Evolutionary conservation across 1,140 invertebrate species (phyloP).

Genomic region (Carcinoscorpius rotundicauda): DNA sequence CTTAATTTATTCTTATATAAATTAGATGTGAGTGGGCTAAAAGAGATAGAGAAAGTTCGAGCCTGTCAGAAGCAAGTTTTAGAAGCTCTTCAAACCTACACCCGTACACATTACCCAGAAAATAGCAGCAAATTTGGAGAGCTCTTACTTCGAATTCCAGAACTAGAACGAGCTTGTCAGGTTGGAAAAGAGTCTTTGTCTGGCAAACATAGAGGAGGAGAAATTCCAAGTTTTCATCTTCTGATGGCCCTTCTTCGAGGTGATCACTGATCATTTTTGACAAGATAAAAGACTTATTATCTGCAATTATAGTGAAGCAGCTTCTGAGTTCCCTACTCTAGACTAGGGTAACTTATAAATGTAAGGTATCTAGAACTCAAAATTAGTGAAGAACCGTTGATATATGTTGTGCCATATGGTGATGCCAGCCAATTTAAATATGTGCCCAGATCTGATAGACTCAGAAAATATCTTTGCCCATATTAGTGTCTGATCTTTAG

Average conservation of each 20-base stretch:
- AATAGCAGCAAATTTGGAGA: conserved; percentile 91
- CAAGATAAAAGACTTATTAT: too few species aligned
- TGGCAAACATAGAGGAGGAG: conserved; percentile 69
- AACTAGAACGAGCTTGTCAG: conserved; percentile 86
- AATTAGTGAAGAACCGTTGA: too few species aligned
- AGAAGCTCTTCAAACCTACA: conserved; percentile 84
- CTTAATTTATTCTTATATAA: too few species aligned
- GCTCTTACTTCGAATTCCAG: conserved; percentile 78
- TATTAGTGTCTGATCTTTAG: too few species aligned
- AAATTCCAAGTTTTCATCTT: conserved; percentile 74
- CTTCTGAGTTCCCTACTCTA: too few species aligned
- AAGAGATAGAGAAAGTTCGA: conserved; percentile 79
- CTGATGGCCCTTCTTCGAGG: conserved; percentile 88
- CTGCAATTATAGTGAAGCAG: too few species aligned
- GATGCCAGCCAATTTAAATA: too few species aligned
- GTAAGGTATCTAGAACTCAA: too few species aligned
- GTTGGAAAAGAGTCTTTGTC: conserved; percentile 82
- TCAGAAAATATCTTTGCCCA: too few species aligned
- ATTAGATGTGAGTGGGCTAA: conserved; percentile 73
- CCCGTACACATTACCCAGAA: conserved; percentile 76
- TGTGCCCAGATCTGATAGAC: too few species aligned
- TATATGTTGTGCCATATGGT: too few species aligned
- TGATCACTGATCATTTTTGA: conserved; percentile 37
- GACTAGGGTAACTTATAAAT: too few species aligned
- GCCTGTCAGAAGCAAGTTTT: conserved; percentile 87